These are phyloP conservation scores for Epirrita christyi DNA, from an alignment of 2,888 invertebrate genomes.

Conservation along the genomic window DNA sequence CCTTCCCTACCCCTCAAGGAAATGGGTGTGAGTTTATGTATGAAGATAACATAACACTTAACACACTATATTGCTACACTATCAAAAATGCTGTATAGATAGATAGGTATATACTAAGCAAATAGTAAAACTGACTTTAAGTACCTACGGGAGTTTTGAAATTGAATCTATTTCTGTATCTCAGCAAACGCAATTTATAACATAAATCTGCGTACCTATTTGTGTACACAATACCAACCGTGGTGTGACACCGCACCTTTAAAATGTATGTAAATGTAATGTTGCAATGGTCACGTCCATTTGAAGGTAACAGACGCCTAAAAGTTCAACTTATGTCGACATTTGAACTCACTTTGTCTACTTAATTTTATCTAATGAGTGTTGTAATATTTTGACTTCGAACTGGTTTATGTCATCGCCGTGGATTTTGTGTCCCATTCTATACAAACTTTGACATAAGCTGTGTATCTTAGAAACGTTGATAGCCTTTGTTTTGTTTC, in stretches of 20 bases:
- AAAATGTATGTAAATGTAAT: conserved; percentile 45
- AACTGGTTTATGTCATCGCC: conserved; percentile 29
- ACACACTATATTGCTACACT: too few relatives aligned
- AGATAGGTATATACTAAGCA: too few relatives aligned
- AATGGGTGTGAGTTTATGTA: too few relatives aligned
- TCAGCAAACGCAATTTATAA: conserved; percentile 23
- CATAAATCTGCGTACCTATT: conserved; percentile 22
- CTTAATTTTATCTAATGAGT: conserved; percentile 46
- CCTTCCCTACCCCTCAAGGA: too few relatives aligned
- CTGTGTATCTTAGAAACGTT: conserved; percentile 8
- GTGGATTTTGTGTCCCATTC: neutral
- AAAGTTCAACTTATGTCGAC: conserved; percentile 49
- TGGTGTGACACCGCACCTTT: conserved; percentile 16
- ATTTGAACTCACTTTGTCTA: conserved; percentile 39
- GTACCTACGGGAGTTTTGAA: too few relatives aligned
- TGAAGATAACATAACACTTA: too few relatives aligned
- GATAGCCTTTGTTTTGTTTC: conserved; percentile 64
- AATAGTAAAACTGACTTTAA: too few relatives aligned
- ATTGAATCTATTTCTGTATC: conserved; percentile 5
- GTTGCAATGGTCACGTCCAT: conserved; percentile 44
- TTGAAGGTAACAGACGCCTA: conserved; percentile 43
- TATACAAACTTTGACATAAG: neutral
- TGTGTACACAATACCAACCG: conserved; percentile 12
- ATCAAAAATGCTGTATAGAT: too few relatives aligned
- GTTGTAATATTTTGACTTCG: conserved; percentile 38